Evolutionary conservation across 2,113 vertebrate genomes (phyloP).

Genomic region (Puffinus mauretanicus): DNA sequence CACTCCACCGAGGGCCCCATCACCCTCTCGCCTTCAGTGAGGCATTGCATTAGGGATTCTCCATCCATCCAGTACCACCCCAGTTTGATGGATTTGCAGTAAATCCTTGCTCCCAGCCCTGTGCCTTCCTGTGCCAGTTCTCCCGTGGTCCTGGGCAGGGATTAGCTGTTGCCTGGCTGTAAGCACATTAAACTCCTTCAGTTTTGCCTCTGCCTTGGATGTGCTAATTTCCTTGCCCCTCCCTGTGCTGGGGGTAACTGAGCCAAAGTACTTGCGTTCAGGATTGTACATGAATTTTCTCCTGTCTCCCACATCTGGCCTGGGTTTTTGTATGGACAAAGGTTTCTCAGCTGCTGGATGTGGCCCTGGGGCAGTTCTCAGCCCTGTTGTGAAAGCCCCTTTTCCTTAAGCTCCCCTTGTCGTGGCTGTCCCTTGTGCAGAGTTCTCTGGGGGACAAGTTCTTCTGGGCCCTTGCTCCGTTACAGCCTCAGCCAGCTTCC

Average conservation of each 20-base stretch:
- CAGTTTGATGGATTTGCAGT: background rate
- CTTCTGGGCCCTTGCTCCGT: background rate
- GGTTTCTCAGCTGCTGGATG: background rate
- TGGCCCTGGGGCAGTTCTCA: background rate
- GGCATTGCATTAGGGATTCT: background rate
- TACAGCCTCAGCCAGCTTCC: background rate
- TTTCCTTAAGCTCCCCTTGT: background rate
- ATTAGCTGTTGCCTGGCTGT: constrained; percentile 47
- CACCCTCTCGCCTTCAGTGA: background rate
- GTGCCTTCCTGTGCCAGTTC: constrained; percentile 2
- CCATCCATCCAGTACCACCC: background rate
- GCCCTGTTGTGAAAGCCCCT: background rate
- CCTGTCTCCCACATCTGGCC: background rate
- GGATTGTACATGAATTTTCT: background rate
- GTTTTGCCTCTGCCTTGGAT: constrained; percentile 46
- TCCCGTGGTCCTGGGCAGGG: background rate
- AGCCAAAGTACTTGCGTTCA: background rate
- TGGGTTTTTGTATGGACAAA: background rate
- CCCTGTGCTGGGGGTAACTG: background rate
- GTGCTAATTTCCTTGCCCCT: constrained; percentile 38
- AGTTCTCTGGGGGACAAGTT: background rate
- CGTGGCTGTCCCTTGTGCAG: background rate
- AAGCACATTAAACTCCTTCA: constrained; percentile 53
- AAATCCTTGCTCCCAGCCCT: constrained; percentile 37
- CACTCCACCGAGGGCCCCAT: background rate